Percentiles rank a stretch among this genome's conserved stretches.
Evolutionary conservation across 2,888 invertebrate species (phyloP).

Genomic region (Stenotaenia linearis): DNA sequence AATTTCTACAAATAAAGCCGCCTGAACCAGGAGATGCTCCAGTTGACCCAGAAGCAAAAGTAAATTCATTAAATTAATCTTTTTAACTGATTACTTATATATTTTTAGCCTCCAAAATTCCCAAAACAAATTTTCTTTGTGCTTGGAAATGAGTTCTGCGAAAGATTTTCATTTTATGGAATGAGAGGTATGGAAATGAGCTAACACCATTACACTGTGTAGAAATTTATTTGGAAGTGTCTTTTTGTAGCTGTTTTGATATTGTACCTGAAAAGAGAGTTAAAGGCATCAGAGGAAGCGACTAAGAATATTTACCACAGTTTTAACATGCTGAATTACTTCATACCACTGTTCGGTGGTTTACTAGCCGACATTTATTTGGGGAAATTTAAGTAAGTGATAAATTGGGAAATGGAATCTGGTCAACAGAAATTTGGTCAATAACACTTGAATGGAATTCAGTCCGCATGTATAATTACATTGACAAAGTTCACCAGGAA

Average conservation of each 20-base stretch:
- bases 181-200: slow-evolving; percentile 91
- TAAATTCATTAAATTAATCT: too few species aligned
- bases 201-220: too few species aligned
- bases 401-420: too few species aligned
- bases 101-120: neutral
- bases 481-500: too few species aligned
- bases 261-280: slow-evolving; percentile 51
- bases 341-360: slow-evolving; percentile 52
- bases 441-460: too few species aligned
- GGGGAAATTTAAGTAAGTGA: slow-evolving; percentile 51
- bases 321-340: slow-evolving; percentile 51
- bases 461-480: too few species aligned
- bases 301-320: slow-evolving; percentile 50
- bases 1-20: too few species aligned
- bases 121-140: slow-evolving; percentile 89
- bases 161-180: slow-evolving; percentile 94
- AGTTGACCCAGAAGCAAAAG: too few species aligned
- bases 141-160: slow-evolving; percentile 94
- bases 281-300: slow-evolving; percentile 44
- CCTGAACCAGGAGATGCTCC: too few species aligned
- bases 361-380: slow-evolving; percentile 52
- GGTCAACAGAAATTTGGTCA: too few species aligned
- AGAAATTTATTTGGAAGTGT: too few species aligned
- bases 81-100: too few species aligned
- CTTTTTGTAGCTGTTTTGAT: slow-evolving; percentile 53